Base-by-base conservation (phyloP, 2,888 invertebrate genomes). In the Belgica antarctica region DNA sequence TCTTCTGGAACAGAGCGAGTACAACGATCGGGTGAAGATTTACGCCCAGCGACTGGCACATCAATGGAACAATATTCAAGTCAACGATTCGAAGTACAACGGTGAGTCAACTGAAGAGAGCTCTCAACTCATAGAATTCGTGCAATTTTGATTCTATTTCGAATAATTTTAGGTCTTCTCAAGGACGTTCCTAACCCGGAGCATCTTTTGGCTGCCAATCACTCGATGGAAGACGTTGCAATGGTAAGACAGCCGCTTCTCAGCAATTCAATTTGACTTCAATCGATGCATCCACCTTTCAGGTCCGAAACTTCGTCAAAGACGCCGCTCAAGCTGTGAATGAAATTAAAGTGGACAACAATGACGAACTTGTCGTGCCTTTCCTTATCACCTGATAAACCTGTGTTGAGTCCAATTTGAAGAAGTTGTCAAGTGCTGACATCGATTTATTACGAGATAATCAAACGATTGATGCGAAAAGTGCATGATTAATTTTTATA, bases 321-420 rank as follows among this genome's bases (percentile, higher is more conserved):
- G 86, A 87, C 77, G 89, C 89, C 2, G 85, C 87, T 15, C 81
- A 83, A 28, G 91, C 92, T 63, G 83, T 93, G 72, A 85, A 84
- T 15, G 89, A 91, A 73, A 85, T 94, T n/a, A 87, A 88, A 76
- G 89, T 94, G 71, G 89, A 92, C 76, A 93, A 94, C 76, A 91
- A 89, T 77, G 94, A 94, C 78, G 92, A 94, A 75, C 81, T 94
- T 75, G 94, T 94, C 72, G 94, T 94, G 69, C 92, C 93, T 8
- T 94, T 94, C 83, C 83, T 88, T 76, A 89, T 90, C 73, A 88
- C 89, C 73, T 89, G 22, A 17, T 34, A 41, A 41, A 41, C 10
- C 2, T 31, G 4, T 31, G 31, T 31, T 31, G 4, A 85, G 83
- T 74, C 62, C 27, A 25, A 61, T n/a, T 41, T 15, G 4, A 10